A percentile compares a stretch with the other conserved stretches of the same genome.
Evolutionary conservation across 2,888 invertebrate species (phyloP).

Genomic region (Cheilosia scutellata): DNA sequence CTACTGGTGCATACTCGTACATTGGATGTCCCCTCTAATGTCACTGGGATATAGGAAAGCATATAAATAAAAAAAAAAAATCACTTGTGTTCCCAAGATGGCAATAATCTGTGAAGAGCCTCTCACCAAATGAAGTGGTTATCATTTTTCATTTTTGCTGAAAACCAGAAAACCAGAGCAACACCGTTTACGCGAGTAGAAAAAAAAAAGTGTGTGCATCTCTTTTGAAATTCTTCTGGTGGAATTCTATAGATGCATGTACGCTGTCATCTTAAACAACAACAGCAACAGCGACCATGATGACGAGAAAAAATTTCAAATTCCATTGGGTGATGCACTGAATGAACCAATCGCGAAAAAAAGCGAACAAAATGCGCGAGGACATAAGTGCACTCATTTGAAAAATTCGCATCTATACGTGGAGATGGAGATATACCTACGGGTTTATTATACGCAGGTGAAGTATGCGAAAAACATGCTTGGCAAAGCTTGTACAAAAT

Average conservation of each 20-base stretch:
- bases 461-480: constrained; percentile 32
- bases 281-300: constrained; percentile 21
- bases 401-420: constrained; percentile 33
- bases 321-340: constrained; percentile 68
- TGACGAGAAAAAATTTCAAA: constrained; percentile 24
- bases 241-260: constrained; percentile 36
- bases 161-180: constrained; percentile 54
- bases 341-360: constrained; percentile 54
- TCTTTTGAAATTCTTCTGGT: constrained; percentile 60
- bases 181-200: constrained; percentile 53
- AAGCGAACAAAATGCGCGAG: constrained; percentile 28
- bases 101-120: constrained; percentile 77
- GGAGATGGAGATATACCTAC: constrained; percentile 4
- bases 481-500: neutral
- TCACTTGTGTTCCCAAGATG: constrained; percentile 73
- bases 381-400: constrained; percentile 67
- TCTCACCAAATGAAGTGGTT: constrained; percentile 73
- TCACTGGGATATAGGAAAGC: constrained; percentile 45
- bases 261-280: constrained; percentile 38
- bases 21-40: constrained; percentile 58
- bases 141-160: constrained; percentile 61
- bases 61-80: neutral
- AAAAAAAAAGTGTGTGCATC: constrained; percentile 35
- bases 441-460: constrained; percentile 32
- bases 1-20: neutral